Evolutionary conservation across 2,888 invertebrate genomes (phyloP).

Genomic region (Bombylius discolor): DNA sequence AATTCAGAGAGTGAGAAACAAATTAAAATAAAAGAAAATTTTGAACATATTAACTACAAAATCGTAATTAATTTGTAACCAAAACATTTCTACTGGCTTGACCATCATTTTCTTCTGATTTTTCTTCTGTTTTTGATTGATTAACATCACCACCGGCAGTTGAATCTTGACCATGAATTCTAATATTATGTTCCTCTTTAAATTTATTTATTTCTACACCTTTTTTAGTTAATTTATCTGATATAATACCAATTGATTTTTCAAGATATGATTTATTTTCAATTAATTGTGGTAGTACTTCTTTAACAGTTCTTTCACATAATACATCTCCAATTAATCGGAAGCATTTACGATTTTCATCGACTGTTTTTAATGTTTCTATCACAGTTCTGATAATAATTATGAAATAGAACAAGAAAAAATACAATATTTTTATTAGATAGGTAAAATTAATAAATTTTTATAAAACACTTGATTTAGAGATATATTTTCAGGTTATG

Average conservation of each 20-base stretch:
- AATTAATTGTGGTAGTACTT: constrained; percentile 72
- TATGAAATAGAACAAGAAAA: not conserved
- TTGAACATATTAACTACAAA: not conserved
- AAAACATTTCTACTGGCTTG: constrained; percentile 42
- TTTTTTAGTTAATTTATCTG: constrained; percentile 71
- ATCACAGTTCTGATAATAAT: constrained; percentile 65
- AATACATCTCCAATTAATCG: constrained; percentile 88
- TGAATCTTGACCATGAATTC: constrained; percentile 55
- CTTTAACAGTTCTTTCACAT: constrained; percentile 83
- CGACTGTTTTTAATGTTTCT: constrained; percentile 78
- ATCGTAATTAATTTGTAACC: constrained; percentile 32
- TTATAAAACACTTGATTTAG: not conserved
- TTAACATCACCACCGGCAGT: constrained; percentile 30
- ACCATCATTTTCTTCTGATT: constrained; percentile 23
- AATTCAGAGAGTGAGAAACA: no score
- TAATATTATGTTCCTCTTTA: constrained; percentile 80
- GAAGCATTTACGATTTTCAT: constrained; percentile 76
- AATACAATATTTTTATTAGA: no score
- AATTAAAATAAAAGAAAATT: no score
- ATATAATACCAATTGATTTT: constrained; percentile 63
- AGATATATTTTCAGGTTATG: constrained; percentile 17
- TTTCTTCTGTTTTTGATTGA: constrained; percentile 19
- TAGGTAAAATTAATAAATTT: not conserved
- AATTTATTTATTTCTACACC: constrained; percentile 85
- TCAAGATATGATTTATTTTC: constrained; percentile 68